Evolutionary conservation across 2,888 invertebrate genomes (phyloP), one percentile per base, ranked within the genome.

Genomic region (Callinectes sapidus): DNA sequence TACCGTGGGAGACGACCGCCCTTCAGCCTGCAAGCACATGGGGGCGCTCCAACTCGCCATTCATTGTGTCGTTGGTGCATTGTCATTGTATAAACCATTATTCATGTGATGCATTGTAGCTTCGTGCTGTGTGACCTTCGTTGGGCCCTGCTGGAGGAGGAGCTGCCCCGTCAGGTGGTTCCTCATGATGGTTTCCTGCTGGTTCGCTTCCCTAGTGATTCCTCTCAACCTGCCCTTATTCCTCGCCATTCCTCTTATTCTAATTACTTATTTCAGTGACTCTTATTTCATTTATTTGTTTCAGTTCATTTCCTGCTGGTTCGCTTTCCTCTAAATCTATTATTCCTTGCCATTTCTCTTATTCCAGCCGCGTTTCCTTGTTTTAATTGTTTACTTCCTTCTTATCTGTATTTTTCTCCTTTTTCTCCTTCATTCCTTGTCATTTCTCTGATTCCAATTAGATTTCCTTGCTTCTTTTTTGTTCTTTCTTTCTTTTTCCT

Each of bases 51-150:
- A 28, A 23, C n/a, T 77, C 28, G 32, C 81, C 81, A 81, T 81
- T 16, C 35, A 81, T 35, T 81, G 81, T 81, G 81, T 32, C 35
- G 81, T 32, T 81, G 81, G 81, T 81, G 81, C 35, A 32, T 35
- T 81, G 81, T 81, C 81, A 81, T 81, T 81, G 81, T 81, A 81
- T 35, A 81, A 81, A 81, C 81, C 81, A 81, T 81, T 35, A 48
- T 48, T 81, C 81, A 81, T 35, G 81, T 81, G 81, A 81, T 81
- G 81, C 81, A 81, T 81, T 81, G 81, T 81, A 81, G 81, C 81
- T 35, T 28, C 35, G 81, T 81, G 81, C 81, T n/a, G 81, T 16
- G 81, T 81, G 81, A 81, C 81, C 81, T 81, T 81, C 81, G 81
- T 35, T 16, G 35, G 71, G 71, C 10, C 81, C 81, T 81, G 35